phyloP scores from a whole-genome alignment of 2,797 vertebrate species.

The Acipenser transmontanus region DNA sequence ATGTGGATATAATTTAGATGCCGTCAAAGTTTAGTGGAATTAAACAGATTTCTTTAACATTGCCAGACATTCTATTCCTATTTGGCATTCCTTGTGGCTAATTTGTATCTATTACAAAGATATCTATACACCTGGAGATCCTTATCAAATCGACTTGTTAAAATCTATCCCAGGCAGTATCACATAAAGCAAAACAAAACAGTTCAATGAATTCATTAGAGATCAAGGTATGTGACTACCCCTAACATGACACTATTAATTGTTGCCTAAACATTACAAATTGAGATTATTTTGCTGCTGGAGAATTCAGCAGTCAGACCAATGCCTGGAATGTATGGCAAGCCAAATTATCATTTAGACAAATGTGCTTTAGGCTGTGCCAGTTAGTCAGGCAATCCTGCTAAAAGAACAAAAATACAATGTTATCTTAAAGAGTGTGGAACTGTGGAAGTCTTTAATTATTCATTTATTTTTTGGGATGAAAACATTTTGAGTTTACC shows the following conservation, averaged over 20 bases:
- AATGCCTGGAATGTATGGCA: background rate
- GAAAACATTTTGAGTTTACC: too few species aligned
- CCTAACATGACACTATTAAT: constrained; percentile 1
- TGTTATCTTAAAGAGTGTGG: too few species aligned
- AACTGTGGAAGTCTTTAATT: too few species aligned
- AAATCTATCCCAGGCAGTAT: constrained; percentile 1
- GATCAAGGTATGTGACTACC: background rate
- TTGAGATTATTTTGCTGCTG: background rate
- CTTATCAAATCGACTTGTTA: background rate
- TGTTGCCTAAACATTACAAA: background rate
- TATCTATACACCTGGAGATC: background rate
- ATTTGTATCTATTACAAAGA: constrained; percentile 5
- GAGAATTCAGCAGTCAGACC: background rate
- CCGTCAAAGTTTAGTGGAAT: too few species aligned
- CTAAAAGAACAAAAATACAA: too few species aligned
- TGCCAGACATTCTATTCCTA: background rate
- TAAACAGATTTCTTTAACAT: too few species aligned
- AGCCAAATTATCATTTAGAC: too few species aligned
- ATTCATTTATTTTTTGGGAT: too few species aligned
- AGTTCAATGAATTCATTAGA: constrained; percentile 2
- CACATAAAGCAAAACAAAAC: background rate
- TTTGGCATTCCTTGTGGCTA: background rate
- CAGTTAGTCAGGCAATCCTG: too few species aligned
- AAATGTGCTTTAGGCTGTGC: too few species aligned
- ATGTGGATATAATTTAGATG: too few species aligned